phyloP scores from a whole-genome alignment of 2,888 invertebrate genomes.

The Cyaniris semiargus region DNA sequence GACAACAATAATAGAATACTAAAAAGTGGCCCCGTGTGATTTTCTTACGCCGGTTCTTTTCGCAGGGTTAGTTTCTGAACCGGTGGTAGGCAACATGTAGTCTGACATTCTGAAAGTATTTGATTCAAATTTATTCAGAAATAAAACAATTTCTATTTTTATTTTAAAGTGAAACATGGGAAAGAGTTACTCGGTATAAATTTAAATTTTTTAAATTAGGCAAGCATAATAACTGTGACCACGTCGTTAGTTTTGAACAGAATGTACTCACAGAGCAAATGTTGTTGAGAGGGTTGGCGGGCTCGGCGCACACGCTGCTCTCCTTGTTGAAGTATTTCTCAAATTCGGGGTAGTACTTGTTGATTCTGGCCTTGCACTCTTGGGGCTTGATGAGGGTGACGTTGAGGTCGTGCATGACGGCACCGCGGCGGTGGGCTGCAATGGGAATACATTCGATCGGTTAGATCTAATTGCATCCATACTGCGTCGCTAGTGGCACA shows the following conservation, averaged over 20 bases:
- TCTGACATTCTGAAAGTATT: too few relatives aligned
- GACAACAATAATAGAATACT: too few relatives aligned
- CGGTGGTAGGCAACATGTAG: too few relatives aligned
- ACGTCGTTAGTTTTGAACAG: neutral
- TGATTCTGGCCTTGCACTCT: conserved; percentile 82
- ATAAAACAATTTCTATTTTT: too few relatives aligned
- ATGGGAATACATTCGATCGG: conserved; percentile 36
- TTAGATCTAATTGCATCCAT: neutral
- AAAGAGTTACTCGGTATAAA: too few relatives aligned
- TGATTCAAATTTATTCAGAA: too few relatives aligned
- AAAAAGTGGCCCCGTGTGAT: too few relatives aligned
- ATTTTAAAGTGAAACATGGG: too few relatives aligned
- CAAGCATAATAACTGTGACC: too few relatives aligned
- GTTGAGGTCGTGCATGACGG: conserved; percentile 87
- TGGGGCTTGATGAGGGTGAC: conserved; percentile 83
- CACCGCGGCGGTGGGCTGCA: conserved; percentile 86
- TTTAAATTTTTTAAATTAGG: too few relatives aligned
- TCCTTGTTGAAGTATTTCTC: conserved; percentile 81
- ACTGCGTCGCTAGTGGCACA: neutral
- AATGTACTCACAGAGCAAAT: conserved; percentile 84
- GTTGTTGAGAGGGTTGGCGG: conserved; percentile 82
- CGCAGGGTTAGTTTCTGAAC: too few relatives aligned
- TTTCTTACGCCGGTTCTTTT: too few relatives aligned
- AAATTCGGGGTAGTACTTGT: conserved; percentile 78
- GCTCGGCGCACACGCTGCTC: conserved; percentile 85